A percentile compares a stretch with the other conserved stretches of the same genome.
phyloP scores from a whole-genome alignment of 1,140 invertebrate species.

The Drosophila ambigua region DNA sequence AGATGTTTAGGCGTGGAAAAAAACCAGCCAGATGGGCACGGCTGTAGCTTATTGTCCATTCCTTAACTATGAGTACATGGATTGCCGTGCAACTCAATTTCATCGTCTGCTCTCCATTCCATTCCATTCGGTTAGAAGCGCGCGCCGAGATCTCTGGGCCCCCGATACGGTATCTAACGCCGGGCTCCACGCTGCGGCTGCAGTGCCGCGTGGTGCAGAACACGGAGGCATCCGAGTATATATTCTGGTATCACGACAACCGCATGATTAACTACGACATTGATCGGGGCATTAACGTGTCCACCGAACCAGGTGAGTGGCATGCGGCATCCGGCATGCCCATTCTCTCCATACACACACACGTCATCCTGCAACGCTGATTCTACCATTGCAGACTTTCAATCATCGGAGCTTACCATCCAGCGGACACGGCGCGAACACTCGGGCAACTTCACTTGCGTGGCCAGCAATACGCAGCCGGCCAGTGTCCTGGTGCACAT shows the following conservation, averaged over 20 bases:
- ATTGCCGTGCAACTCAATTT: slow-evolving; percentile 29
- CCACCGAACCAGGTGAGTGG: slow-evolving; percentile 85
- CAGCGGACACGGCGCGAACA: slow-evolving; percentile 88
- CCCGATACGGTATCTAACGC: slow-evolving; percentile 93
- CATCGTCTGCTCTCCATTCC: background rate
- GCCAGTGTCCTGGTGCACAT: slow-evolving; percentile 94
- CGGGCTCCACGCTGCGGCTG: slow-evolving; percentile 91
- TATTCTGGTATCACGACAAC: slow-evolving; percentile 96
- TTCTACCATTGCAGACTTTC: slow-evolving; percentile 84
- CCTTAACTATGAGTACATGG: background rate
- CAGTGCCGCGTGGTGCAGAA: slow-evolving; percentile 92
- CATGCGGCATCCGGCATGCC: background rate
- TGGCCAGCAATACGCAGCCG: slow-evolving; percentile 92
- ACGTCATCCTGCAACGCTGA: slow-evolving; percentile 24
- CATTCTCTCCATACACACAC: background rate
- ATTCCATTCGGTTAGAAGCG: slow-evolving; percentile 87
- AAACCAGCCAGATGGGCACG: background rate
- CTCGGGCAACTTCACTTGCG: slow-evolving; percentile 94
- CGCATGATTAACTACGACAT: slow-evolving; percentile 95
- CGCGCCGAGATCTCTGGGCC: slow-evolving; percentile 93
- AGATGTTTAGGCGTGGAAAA: background rate
- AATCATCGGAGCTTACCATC: slow-evolving; percentile 88
- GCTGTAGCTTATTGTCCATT: background rate
- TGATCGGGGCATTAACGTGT: slow-evolving; percentile 92
- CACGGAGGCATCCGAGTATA: slow-evolving; percentile 91